phyloP scores from a whole-genome alignment of 2,113 vertebrate genomes.

The Otolemur garnettii region DNA sequence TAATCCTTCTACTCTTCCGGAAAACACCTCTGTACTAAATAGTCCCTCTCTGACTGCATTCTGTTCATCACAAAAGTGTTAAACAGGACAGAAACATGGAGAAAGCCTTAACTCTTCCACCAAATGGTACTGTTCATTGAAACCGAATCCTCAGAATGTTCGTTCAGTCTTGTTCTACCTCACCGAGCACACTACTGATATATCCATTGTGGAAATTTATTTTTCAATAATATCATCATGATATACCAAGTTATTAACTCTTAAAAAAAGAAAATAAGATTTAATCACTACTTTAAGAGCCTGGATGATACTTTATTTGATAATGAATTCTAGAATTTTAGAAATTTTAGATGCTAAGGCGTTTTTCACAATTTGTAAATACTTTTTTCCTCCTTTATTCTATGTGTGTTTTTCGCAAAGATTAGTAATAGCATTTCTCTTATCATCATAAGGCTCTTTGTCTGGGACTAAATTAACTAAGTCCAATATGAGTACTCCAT shows the following conservation, averaged over 20 bases:
- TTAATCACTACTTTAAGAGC: background rate
- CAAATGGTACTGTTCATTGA: background rate
- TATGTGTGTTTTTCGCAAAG: background rate
- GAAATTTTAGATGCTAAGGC: background rate
- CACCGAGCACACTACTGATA: background rate
- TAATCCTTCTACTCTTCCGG: background rate
- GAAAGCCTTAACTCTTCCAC: background rate
- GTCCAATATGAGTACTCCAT: background rate
- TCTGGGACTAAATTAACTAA: background rate
- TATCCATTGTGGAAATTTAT: background rate
- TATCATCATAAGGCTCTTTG: background rate
- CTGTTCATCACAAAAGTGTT: background rate
- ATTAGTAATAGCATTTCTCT: background rate
- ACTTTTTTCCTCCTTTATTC: background rate
- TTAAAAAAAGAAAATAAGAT: background rate
- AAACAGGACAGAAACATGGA: background rate
- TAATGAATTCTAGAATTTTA: background rate
- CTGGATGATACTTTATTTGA: background rate
- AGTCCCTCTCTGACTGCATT: background rate
- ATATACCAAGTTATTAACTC: background rate
- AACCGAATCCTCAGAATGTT: background rate
- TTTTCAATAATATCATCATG: background rate
- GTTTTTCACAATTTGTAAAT: background rate
- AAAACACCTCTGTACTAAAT: background rate
- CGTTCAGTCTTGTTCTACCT: background rate